phyloP scores from a whole-genome alignment of 2,797 vertebrate species.

The Kryptolebias ocellatus region DNA sequence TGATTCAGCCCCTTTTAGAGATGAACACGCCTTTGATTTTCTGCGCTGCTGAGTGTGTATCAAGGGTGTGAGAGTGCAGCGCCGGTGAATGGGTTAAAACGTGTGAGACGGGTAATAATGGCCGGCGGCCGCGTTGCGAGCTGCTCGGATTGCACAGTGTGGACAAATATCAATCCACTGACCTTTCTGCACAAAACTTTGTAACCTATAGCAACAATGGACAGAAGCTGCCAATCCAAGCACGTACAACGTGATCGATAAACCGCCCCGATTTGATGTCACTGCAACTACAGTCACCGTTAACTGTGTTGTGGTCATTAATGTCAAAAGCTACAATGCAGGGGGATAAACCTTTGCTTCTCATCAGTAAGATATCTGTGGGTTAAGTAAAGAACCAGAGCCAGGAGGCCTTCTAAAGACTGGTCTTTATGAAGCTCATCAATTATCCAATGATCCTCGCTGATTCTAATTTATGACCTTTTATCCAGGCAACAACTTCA shows the following conservation, averaged over 20 bases:
- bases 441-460: neutral
- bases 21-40: slow-evolving; percentile 59
- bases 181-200: slow-evolving; percentile 40
- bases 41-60: neutral
- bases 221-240: neutral
- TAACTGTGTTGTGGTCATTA: slow-evolving; percentile 8
- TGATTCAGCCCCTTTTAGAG: slow-evolving; percentile 47
- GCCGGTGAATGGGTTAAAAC: slow-evolving; percentile 12
- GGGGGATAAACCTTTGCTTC: neutral
- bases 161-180: slow-evolving; percentile 29
- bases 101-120: slow-evolving; percentile 35
- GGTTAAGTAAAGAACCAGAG: neutral
- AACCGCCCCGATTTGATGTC: neutral
- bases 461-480: neutral
- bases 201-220: slow-evolving; percentile 12
- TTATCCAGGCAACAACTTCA: neutral
- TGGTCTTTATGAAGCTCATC: neutral
- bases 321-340: neutral
- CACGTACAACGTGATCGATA: neutral
- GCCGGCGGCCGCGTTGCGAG: slow-evolving; percentile 13
- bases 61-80: neutral
- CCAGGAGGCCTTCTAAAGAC: neutral
- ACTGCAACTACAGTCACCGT: neutral
- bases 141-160: neutral
- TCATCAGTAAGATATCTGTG: neutral